Evolutionary conservation across 35 echinoderm and acorn worm genomes (phyloP).

Genomic region (Chiridota heheva): DNA sequence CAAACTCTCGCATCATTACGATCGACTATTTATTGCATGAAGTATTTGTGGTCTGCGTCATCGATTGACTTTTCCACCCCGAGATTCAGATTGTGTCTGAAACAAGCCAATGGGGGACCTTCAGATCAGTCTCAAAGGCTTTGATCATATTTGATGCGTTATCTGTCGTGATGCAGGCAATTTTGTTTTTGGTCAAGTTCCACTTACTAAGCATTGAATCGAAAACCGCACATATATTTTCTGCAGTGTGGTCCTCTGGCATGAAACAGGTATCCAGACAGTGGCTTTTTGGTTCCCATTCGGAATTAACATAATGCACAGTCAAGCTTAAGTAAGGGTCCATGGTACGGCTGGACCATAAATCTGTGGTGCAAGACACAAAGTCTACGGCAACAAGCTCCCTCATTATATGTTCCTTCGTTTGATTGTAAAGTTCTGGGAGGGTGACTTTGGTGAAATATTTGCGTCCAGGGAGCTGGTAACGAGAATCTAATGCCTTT

Average conservation of each 20-base stretch:
- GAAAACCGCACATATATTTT: background rate
- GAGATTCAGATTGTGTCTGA: slow-evolving; percentile 8
- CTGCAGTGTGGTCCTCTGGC: background rate
- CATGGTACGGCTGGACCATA: slow-evolving; percentile 4
- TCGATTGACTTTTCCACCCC: background rate
- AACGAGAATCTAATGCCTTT: background rate
- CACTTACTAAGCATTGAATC: background rate
- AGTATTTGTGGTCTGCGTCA: no score
- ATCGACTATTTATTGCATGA: no score
- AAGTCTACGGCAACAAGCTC: background rate
- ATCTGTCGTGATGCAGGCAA: slow-evolving; percentile 8
- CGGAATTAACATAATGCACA: slow-evolving; percentile 7
- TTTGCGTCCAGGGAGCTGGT: background rate
- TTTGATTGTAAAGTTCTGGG: slow-evolving; percentile 5
- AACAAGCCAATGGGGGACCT: background rate
- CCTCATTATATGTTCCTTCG: background rate
- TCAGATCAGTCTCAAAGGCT: background rate
- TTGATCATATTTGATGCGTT: background rate
- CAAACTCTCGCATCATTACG: no score
- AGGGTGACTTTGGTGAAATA: background rate
- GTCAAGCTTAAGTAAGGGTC: slow-evolving; percentile 7
- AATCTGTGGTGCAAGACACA: background rate
- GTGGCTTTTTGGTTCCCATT: background rate
- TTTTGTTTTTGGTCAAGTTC: background rate
- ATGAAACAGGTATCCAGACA: background rate